Percentiles rank a stretch among this genome's conserved stretches.
Evolutionary conservation across 1,140 invertebrate genomes (phyloP).

Genomic region (Drosophila ananassae): DNA sequence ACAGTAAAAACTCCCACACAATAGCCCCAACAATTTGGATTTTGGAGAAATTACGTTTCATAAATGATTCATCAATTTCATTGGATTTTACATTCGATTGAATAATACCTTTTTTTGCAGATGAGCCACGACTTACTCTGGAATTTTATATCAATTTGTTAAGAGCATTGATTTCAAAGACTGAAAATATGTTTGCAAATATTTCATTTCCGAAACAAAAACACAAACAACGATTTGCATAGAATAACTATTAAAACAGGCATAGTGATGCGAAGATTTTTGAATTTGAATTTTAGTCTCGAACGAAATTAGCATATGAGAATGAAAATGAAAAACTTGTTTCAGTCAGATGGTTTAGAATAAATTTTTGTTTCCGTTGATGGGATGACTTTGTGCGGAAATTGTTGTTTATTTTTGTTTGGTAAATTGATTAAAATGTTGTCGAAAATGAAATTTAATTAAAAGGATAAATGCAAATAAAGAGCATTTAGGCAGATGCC

Average conservation of each 20-base stretch:
- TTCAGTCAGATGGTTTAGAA: constrained; percentile 30
- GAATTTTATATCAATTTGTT: constrained; percentile 22
- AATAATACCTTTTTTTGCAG: neutral
- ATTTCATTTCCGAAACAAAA: constrained; percentile 59
- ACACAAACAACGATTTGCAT: constrained; percentile 59
- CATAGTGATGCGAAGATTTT: constrained; percentile 38
- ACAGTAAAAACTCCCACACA: constrained; percentile 52
- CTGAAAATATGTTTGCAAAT: constrained; percentile 28
- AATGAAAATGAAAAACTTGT: constrained; percentile 52
- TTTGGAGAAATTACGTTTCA: constrained; percentile 66
- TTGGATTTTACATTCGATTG: constrained; percentile 23
- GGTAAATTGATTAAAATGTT: constrained; percentile 32
- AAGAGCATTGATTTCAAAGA: constrained; percentile 17
- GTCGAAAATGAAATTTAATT: constrained; percentile 19
- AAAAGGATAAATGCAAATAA: constrained; percentile 13
- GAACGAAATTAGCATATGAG: constrained; percentile 55
- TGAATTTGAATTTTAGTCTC: constrained; percentile 30
- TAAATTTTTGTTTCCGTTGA: constrained; percentile 1
- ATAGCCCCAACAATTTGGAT: constrained; percentile 34
- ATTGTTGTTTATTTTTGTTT: constrained; percentile 33
- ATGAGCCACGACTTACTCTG: neutral
- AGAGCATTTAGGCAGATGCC: constrained; percentile 4
- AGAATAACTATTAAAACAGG: constrained; percentile 64
- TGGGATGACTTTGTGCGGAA: constrained; percentile 16
- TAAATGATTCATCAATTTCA: constrained; percentile 20